A percentile compares a stretch with the other conserved stretches of the same genome.
Evolutionary conservation across 2,797 vertebrate genomes (phyloP).

Genomic region (Enteromius treurensis): DNA sequence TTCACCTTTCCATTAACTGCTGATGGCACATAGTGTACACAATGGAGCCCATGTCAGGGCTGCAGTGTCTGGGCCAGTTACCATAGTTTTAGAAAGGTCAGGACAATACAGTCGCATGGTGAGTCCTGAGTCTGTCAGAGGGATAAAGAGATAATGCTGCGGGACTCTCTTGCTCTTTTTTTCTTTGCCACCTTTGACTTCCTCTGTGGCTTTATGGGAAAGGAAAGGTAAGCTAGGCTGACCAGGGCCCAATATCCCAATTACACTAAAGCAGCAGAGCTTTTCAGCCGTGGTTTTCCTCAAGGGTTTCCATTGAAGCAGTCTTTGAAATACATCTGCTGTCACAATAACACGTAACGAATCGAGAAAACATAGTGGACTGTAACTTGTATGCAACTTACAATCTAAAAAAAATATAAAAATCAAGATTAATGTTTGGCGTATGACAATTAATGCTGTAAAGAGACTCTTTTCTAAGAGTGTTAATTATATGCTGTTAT

Average conservation of each 20-base stretch:
- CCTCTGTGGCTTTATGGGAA: not conserved
- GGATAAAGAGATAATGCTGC: slow-evolving; percentile 6
- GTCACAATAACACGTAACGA: not conserved
- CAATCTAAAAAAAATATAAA: not conserved
- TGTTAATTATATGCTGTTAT: not conserved
- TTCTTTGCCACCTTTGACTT: not conserved
- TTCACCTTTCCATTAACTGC: slow-evolving; percentile 37
- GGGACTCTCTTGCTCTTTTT: not conserved
- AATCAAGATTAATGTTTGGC: not conserved
- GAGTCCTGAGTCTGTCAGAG: slow-evolving; percentile 15
- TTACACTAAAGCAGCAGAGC: not conserved
- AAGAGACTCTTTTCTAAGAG: not conserved
- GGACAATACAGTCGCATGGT: slow-evolving; percentile 7
- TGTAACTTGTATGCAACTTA: not conserved
- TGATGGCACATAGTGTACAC: slow-evolving; percentile 9
- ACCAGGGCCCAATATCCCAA: not conserved
- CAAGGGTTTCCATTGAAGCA: not conserved
- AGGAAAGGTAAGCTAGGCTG: not conserved
- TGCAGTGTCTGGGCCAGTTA: slow-evolving; percentile 5
- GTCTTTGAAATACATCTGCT: not conserved
- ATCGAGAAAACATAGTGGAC: not conserved
- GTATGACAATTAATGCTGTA: not conserved
- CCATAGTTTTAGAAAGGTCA: slow-evolving; percentile 26
- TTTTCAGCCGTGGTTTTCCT: not conserved
- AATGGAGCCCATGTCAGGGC: not conserved